phyloP scores from a whole-genome alignment of 30 jellyfish, hydroid and myxozoan species.

The Chironex yamaguchii region DNA sequence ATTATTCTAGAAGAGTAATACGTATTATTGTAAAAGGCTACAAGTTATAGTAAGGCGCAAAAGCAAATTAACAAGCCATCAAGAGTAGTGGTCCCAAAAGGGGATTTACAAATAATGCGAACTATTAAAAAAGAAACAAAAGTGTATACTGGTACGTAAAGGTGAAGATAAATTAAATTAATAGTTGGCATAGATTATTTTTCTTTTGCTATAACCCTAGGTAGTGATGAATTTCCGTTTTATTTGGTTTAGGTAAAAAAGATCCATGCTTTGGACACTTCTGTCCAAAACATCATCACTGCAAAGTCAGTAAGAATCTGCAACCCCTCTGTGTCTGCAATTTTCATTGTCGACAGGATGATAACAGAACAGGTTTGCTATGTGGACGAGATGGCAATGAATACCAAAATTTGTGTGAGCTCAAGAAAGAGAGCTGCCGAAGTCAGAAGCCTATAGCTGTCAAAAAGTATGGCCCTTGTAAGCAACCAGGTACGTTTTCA shows the following conservation, averaged over 20 bases:
- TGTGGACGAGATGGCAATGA: constrained; percentile 83
- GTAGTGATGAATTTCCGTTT: no score
- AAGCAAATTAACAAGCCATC: no score
- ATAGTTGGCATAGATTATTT: no score
- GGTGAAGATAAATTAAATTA: no score
- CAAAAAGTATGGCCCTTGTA: constrained; percentile 70
- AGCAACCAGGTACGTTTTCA: constrained; percentile 36
- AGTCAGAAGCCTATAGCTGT: constrained; percentile 32
- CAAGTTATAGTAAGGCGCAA: no score
- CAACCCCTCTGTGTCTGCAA: constrained; percentile 71
- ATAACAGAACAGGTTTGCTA: constrained; percentile 54
- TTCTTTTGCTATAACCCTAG: no score
- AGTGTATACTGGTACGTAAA: no score
- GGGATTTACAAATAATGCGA: no score
- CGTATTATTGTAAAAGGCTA: no score
- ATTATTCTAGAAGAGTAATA: no score
- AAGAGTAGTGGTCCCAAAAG: no score
- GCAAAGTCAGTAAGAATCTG: constrained; percentile 61
- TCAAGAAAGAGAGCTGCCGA: constrained; percentile 58
- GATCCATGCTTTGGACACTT: constrained; percentile 73
- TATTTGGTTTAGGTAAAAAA: constrained; percentile 45
- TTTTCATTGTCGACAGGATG: constrained; percentile 50
- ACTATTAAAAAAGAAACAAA: no score
- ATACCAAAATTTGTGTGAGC: constrained; percentile 66
- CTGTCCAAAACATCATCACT: constrained; percentile 45